Evolutionary conservation across 2,113 vertebrate genomes (phyloP), one percentile per base, ranked within the genome.

Genomic region (Amblyornis subalaris): DNA sequence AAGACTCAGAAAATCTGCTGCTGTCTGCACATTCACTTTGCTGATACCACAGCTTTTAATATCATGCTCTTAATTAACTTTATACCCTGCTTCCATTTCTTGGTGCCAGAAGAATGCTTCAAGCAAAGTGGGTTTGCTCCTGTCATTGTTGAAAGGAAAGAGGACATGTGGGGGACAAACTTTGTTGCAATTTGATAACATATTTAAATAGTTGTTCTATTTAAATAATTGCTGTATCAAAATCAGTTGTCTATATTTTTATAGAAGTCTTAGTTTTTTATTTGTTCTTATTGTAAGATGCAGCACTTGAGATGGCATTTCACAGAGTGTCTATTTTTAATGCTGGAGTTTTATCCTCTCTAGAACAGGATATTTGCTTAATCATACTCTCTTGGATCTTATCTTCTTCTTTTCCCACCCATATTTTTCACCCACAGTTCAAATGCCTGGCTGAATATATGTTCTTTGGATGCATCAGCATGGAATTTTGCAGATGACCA

Each of bases 401-500:
- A 25, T 10, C 50, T 25, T 69, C 64, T 28, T 65, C 40, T 90
- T 82, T 92, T 79, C 38, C 51, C 33, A 64, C 65, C 22, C 22
- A 14, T 78, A 22, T 36, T 64, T 73, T 86, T 77, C 77, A 64
- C 31, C 40, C 51, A 15, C 48, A 48, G 54, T 72, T 89, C 42
- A 82, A 25, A 64, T 26, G 38, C 2, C 35, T 93, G 67, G 29
- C 74, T 81, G 38, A 47, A 57, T 88, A 60, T n/a, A 42, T 76
- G 36, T 83, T 87, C 28, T 93, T 89, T 51, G 66, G 70, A 89
- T 74, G 48, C 67, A 58, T 85, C 74, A 72, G 80, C 72, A 62
- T 72, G 93, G 73, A 45, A 84, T 79, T 74, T 94, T 95, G 75
- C 82, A 93, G 70, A 93, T 92, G 83, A 85, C 74, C 93, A 80